These are phyloP conservation scores for Aphelocoma californica DNA, from an alignment of 2,797 vertebrate genomes.

Conservation along the genomic window DNA sequence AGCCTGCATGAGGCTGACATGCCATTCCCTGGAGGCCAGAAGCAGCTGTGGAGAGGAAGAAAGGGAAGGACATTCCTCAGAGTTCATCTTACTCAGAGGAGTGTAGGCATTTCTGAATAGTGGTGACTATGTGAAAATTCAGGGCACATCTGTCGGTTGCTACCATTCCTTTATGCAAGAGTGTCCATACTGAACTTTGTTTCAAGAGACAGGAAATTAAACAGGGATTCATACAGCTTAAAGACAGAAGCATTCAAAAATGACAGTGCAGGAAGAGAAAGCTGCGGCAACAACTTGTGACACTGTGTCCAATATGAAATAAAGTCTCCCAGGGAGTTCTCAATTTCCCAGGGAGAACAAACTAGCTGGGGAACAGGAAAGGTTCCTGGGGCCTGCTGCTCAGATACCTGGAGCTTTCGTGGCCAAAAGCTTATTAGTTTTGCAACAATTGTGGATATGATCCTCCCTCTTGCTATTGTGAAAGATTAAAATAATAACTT, in stretches of 20 bases:
- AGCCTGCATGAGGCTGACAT: neutral
- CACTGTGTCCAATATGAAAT: neutral
- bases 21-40: neutral
- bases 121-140: neutral
- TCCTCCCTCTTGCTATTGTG: neutral
- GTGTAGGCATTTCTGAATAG: neutral
- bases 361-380: neutral
- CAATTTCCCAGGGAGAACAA: neutral
- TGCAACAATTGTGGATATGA: neutral
- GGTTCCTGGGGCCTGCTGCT: neutral
- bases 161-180: neutral
- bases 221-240: neutral
- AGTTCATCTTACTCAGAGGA: neutral
- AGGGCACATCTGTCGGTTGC: neutral
- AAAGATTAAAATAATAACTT: neutral
- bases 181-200: neutral
- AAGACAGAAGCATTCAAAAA: neutral
- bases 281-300: neutral
- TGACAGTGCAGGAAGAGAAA: neutral
- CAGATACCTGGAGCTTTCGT: neutral
- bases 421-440: neutral
- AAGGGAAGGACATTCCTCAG: neutral
- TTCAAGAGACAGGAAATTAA: neutral
- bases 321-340: neutral
- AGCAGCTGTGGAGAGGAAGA: neutral